A percentile compares a stretch with the other conserved stretches of the same genome.
These are phyloP conservation scores for Eospalax fontanierii DNA, from an alignment of 2,797 vertebrate genomes.

Conservation along the genomic window DNA sequence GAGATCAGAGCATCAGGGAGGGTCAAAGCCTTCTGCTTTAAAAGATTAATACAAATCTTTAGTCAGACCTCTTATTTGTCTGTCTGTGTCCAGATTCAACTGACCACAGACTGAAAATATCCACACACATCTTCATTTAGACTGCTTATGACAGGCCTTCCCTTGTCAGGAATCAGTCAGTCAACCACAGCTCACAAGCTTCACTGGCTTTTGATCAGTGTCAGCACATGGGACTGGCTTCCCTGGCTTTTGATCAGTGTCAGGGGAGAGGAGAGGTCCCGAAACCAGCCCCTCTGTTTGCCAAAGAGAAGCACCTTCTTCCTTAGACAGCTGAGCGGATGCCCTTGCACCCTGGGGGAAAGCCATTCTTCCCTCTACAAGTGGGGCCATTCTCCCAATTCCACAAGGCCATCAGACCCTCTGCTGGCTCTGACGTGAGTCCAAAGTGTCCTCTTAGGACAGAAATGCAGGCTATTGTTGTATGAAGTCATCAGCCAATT, in stretches of 20 bases:
- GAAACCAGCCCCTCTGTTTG: not conserved
- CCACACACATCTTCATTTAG: too few relatives aligned
- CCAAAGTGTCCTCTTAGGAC: slow-evolving; percentile 62
- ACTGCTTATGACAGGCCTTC: not conserved
- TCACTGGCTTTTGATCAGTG: not conserved
- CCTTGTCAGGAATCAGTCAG: not conserved
- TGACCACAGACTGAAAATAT: not conserved
- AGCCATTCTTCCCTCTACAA: not conserved
- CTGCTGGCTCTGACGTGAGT: slow-evolving; percentile 56
- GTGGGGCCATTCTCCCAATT: slow-evolving; percentile 52
- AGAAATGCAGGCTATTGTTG: slow-evolving; percentile 30
- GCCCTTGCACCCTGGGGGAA: not conserved
- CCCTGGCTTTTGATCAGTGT: not conserved
- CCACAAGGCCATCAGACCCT: slow-evolving; percentile 54
- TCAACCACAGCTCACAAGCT: not conserved
- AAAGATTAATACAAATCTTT: slow-evolving; percentile 32
- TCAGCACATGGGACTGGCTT: too few relatives aligned
- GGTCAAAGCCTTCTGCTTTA: slow-evolving; percentile 24
- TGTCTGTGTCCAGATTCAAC: not conserved
- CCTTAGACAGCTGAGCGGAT: slow-evolving; percentile 17
- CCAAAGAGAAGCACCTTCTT: not conserved
- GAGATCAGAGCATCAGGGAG: not conserved
- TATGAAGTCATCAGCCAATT: slow-evolving; percentile 45
- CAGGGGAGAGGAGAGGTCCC: not conserved
- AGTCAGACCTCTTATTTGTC: not conserved